A percentile compares a stretch with the other conserved stretches of the same genome.
Conservation (phyloP, 2,888 invertebrate genomes). For the Torymus texanus region DNA sequence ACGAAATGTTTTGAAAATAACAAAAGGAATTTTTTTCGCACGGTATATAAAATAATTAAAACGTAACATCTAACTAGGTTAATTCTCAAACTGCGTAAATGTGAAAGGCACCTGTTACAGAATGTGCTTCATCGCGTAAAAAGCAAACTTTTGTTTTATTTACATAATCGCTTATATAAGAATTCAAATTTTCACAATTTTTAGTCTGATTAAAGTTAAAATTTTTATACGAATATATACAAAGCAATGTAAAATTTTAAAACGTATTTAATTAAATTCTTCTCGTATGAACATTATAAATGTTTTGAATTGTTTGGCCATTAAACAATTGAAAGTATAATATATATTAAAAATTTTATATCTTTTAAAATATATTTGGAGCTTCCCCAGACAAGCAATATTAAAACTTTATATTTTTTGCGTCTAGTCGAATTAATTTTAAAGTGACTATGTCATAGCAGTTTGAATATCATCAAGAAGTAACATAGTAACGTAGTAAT, state of each 20-base stretch:
- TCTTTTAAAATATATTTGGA: no score
- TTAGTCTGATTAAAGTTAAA: no score
- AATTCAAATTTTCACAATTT: slow-evolving; percentile 12
- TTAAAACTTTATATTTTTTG: slow-evolving; percentile 8
- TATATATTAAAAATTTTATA: no score
- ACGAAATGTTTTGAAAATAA: neutral
- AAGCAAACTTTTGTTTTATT: slow-evolving; percentile 24
- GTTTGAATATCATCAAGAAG: slow-evolving; percentile 21
- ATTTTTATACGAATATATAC: no score
- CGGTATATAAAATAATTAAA: slow-evolving; percentile 1
- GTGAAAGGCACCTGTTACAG: slow-evolving; percentile 32
- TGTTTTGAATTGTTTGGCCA: no score
- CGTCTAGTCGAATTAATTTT: slow-evolving; percentile 63
- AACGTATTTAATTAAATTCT: no score
- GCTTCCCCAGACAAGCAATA: no score
- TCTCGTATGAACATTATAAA: no score
- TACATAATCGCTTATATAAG: slow-evolving; percentile 28
- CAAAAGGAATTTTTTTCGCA: neutral
- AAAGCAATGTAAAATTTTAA: no score
- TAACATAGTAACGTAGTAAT: slow-evolving; percentile 12
- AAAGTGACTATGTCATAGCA: slow-evolving; percentile 22
- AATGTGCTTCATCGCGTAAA: neutral
- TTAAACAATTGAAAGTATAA: no score
- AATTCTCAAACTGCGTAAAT: slow-evolving; percentile 3
- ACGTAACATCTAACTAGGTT: slow-evolving; percentile 14